A percentile compares a stretch with the other conserved stretches of the same genome.
phyloP scores from a whole-genome alignment of 2,113 vertebrate species.

The Garra rufa region DNA sequence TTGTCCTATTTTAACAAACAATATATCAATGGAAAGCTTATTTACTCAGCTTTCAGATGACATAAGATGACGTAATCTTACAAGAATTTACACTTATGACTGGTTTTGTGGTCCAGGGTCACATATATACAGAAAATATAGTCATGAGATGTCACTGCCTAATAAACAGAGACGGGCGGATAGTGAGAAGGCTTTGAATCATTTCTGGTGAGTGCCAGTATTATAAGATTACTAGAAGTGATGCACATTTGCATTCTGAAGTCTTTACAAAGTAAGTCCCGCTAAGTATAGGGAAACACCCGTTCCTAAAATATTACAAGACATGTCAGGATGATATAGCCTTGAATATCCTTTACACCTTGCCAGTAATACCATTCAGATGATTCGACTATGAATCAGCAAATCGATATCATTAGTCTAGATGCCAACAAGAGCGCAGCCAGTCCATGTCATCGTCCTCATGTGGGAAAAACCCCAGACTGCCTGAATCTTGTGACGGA shows the following conservation, averaged over 20 bases:
- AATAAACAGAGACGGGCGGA: not conserved
- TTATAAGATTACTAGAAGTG: not conserved
- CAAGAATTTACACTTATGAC: no score
- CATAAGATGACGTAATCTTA: no score
- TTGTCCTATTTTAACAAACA: no score
- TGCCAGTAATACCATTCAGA: slow-evolving; percentile 39
- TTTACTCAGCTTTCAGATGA: no score
- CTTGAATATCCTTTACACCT: not conserved
- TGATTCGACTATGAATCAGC: slow-evolving; percentile 6
- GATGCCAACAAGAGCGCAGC: slow-evolving; percentile 29
- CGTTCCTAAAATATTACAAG: not conserved
- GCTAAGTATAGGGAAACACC: not conserved
- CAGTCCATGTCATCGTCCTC: not conserved
- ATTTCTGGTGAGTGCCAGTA: not conserved
- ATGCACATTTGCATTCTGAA: not conserved
- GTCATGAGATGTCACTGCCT: not conserved
- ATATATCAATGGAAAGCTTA: no score
- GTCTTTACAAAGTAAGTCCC: not conserved
- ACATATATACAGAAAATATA: no score
- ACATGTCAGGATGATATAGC: not conserved
- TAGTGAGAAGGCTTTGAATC: not conserved
- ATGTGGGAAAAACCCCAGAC: slow-evolving; percentile 52
- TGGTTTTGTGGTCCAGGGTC: no score
- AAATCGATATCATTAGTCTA: slow-evolving; percentile 32
- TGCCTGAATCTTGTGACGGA: slow-evolving; percentile 54